phyloP scores from a whole-genome alignment of 1,140 invertebrate genomes.

The Drosophila ananassae region DNA sequence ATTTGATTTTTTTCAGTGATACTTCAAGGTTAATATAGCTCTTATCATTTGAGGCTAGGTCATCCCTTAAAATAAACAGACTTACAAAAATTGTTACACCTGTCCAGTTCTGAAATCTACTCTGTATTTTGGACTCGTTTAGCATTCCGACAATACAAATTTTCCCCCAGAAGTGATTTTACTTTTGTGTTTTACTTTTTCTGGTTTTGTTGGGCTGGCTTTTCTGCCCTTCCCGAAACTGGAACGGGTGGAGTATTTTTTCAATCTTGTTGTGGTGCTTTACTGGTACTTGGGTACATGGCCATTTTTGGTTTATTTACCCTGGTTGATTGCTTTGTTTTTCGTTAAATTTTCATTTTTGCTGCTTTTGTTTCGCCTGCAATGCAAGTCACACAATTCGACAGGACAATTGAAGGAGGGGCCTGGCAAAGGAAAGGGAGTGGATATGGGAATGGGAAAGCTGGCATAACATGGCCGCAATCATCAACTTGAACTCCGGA shows the following conservation, averaged over 20 bases:
- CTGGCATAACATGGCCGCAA: constrained; percentile 72
- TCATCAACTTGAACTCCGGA: constrained; percentile 68
- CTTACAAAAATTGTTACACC: constrained; percentile 36
- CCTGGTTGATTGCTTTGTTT: constrained; percentile 78
- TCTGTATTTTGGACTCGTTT: constrained; percentile 44
- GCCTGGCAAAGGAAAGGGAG: constrained; percentile 2
- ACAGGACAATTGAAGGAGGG: constrained; percentile 27
- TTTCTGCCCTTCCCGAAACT: constrained; percentile 13
- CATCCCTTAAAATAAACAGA: constrained; percentile 18
- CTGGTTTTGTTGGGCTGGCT: constrained; percentile 6
- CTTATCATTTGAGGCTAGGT: constrained; percentile 47
- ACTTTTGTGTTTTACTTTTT: constrained; percentile 40
- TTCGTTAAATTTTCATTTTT: constrained; percentile 71
- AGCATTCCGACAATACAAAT: constrained; percentile 55
- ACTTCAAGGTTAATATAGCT: constrained; percentile 21
- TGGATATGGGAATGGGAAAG: constrained; percentile 1
- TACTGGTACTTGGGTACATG: constrained; percentile 65
- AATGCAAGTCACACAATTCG: constrained; percentile 73
- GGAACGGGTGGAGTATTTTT: constrained; percentile 43
- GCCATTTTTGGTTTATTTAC: constrained; percentile 81
- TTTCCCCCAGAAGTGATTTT: constrained; percentile 46
- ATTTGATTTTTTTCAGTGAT: not conserved
- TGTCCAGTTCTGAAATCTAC: constrained; percentile 29
- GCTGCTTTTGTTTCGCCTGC: constrained; percentile 55
- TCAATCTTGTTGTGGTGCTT: constrained; percentile 49